Evolutionary conservation across 2,888 invertebrate species (phyloP).

Genomic region (Homarus gammarus): DNA sequence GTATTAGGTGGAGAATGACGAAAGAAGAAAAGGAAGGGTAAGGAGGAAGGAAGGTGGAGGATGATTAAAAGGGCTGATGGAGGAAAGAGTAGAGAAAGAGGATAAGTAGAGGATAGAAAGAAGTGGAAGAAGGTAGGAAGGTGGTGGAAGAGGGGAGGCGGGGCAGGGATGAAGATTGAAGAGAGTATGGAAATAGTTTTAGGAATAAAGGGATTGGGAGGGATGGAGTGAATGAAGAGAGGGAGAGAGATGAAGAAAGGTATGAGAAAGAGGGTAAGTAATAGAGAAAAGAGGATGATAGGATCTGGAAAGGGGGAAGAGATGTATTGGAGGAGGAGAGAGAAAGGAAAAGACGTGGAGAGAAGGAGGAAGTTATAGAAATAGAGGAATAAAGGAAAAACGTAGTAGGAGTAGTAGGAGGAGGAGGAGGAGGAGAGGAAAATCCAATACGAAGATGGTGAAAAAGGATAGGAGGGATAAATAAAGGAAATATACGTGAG

Average conservation of each 20-base stretch:
- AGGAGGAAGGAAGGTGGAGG: background rate
- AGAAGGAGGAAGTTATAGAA: background rate
- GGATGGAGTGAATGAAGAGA: background rate
- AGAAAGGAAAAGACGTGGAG: background rate
- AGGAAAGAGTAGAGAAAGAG: background rate
- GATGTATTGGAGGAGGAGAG: background rate
- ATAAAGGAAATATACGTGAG: no score
- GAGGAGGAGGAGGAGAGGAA: no score
- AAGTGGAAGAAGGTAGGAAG: no score
- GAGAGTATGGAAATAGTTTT: background rate
- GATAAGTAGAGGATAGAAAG: background rate
- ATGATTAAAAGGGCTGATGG: background rate
- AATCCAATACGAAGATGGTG: no score
- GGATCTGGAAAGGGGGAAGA: no score
- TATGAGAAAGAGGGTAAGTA: background rate
- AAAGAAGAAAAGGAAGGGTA: background rate
- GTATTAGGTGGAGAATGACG: background rate
- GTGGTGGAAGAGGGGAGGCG: no score
- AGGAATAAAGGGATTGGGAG: background rate
- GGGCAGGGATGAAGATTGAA: background rate
- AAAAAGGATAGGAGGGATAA: no score
- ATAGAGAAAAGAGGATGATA: background rate
- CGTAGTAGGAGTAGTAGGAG: no score
- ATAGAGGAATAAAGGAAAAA: background rate
- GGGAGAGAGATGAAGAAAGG: background rate